Evolutionary conservation across 2,888 invertebrate genomes (phyloP).

Genomic region (Cephus rjabovi): DNA sequence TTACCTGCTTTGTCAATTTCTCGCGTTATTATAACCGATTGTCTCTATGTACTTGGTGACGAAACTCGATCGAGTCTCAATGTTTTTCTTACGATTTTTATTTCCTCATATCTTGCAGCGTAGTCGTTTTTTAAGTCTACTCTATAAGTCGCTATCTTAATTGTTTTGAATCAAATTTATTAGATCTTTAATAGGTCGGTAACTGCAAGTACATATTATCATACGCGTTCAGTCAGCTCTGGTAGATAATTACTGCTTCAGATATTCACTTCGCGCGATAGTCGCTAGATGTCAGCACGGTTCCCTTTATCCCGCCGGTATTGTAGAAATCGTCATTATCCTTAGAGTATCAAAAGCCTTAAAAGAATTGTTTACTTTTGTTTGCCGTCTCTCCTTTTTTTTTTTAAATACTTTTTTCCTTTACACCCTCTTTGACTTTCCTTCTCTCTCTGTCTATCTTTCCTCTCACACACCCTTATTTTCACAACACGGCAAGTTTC

Average conservation of each 20-base stretch:
- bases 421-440: not conserved
- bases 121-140: too few relatives aligned
- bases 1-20: too few relatives aligned
- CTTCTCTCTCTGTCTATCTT: not conserved
- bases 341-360: not conserved
- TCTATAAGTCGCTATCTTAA: too few relatives aligned
- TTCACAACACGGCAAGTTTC: slow-evolving; percentile 3
- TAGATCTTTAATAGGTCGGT: too few relatives aligned
- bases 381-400: not conserved
- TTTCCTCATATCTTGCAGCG: too few relatives aligned
- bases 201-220: too few relatives aligned
- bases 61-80: too few relatives aligned
- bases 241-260: not conserved
- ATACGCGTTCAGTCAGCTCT: not conserved
- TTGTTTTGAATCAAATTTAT: too few relatives aligned
- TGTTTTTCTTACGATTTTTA: too few relatives aligned
- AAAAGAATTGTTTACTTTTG: not conserved
- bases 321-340: not conserved
- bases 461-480: not conserved
- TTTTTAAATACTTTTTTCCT: not conserved
- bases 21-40: too few relatives aligned
- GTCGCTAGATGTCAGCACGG: not conserved
- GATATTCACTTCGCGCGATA: not conserved
- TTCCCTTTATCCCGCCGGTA: not conserved
- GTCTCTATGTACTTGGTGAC: too few relatives aligned